Percentiles rank a stretch among this genome's conserved stretches.
Conservation (phyloP, 2,797 vertebrate species). For the Prunella strophiata region DNA sequence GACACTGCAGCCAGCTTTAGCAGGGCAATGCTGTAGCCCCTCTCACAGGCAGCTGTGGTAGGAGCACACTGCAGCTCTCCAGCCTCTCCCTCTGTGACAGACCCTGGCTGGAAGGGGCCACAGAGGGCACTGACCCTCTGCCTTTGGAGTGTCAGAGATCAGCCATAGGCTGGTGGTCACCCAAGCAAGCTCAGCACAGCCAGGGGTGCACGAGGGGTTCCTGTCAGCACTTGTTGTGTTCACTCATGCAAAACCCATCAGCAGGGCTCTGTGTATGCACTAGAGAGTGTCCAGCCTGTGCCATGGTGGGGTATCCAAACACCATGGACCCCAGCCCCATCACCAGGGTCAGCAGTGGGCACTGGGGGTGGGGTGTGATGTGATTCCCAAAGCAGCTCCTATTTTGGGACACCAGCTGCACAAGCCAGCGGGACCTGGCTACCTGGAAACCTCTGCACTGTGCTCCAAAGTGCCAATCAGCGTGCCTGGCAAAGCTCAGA, state of each 20-base stretch:
- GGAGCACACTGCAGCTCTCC: neutral
- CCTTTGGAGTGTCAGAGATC: neutral
- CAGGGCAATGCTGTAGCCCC: neutral
- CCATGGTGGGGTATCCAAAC: fast-evolving
- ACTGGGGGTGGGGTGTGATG: neutral
- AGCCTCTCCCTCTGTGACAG: neutral
- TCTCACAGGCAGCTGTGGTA: fast-evolving
- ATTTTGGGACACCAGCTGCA: neutral
- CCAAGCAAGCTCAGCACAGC: fast-evolving
- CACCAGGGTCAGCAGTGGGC: neutral
- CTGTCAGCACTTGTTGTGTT: fast-evolving
- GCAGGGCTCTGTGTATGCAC: neutral
- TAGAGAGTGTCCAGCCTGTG: neutral
- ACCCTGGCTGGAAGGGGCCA: neutral
- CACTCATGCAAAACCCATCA: neutral
- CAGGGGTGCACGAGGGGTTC: fast-evolving
- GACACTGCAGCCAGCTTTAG: neutral
- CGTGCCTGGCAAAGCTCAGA: neutral
- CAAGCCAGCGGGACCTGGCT: fast-evolving
- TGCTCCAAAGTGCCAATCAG: neutral
- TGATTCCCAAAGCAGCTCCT: fast-evolving
- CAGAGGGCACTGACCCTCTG: neutral
- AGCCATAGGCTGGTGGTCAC: neutral
- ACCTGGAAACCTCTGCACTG: neutral
- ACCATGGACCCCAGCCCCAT: fast-evolving